Conservation (phyloP, 2,888 invertebrate genomes). For the Drosophila emarginata region DNA sequence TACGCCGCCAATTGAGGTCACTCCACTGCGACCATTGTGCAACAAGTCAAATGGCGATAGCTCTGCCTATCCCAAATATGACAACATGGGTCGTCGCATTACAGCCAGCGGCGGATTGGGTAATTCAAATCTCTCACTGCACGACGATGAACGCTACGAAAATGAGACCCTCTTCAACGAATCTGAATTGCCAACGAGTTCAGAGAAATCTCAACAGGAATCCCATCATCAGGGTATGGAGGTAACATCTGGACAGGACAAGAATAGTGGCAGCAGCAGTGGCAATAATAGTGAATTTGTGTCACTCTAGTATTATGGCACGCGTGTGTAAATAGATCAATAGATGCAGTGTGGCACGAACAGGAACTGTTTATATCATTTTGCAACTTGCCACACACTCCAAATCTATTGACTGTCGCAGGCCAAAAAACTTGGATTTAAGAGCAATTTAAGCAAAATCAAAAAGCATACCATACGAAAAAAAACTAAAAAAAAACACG, state of each 20-base stretch:
- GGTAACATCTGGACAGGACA: conserved; percentile 60
- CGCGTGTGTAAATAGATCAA: conserved; percentile 80
- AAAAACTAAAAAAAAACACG: background rate
- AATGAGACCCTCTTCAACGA: conserved; percentile 81
- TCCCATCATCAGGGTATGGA: conserved; percentile 36
- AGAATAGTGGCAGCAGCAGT: conserved; percentile 18
- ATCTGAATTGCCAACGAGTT: conserved; percentile 60
- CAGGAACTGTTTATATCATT: conserved; percentile 70
- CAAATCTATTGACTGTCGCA: conserved; percentile 68
- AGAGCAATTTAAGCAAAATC: conserved; percentile 61
- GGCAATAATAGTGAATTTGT: conserved; percentile 78
- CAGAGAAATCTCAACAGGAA: conserved; percentile 51
- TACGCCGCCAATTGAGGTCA: conserved; percentile 76
- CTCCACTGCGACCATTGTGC: conserved; percentile 68
- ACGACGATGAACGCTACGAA: conserved; percentile 84
- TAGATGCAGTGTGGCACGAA: conserved; percentile 58
- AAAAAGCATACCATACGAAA: conserved; percentile 31
- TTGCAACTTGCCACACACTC: conserved; percentile 26
- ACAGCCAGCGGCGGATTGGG: conserved; percentile 88
- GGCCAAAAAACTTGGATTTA: conserved; percentile 17
- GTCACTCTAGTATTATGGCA: conserved; percentile 82
- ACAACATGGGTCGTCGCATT: conserved; percentile 94
- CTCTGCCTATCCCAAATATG: conserved; percentile 86
- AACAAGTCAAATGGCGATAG: conserved; percentile 43
- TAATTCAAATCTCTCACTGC: conserved; percentile 92